Percentiles rank a stretch among this genome's conserved stretches.
Evolutionary conservation across 2,797 vertebrate genomes (phyloP).

Genomic region (Sebastes diaconus): DNA sequence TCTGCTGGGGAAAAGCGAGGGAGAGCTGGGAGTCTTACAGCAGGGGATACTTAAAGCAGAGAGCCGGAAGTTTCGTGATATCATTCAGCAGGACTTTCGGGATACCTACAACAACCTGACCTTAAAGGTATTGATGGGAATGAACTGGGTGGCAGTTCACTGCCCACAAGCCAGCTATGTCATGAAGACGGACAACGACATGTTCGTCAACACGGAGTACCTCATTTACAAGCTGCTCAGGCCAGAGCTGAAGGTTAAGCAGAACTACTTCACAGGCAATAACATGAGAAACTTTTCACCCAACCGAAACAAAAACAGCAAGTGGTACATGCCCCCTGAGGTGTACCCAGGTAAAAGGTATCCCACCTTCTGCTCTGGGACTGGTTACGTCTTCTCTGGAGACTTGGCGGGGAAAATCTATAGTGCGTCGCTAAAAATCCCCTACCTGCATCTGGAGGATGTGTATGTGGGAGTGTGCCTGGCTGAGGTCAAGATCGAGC

Average conservation of each 20-base stretch:
- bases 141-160: conserved; percentile 95
- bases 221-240: conserved; percentile 92
- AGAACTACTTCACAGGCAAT: conserved; percentile 94
- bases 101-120: conserved; percentile 97
- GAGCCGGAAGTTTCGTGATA: conserved; percentile 88
- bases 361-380: conserved; percentile 98
- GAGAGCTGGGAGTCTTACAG: conserved; percentile 74
- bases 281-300: conserved; percentile 93
- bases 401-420: conserved; percentile 93
- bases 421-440: conserved; percentile 86
- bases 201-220: conserved; percentile 98
- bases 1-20: conserved; percentile 86
- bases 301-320: conserved; percentile 93
- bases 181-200: conserved; percentile 99
- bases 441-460: conserved; percentile 92
- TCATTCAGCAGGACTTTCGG: conserved; percentile 94
- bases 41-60: conserved; percentile 89
- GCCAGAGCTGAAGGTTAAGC: conserved; percentile 85
- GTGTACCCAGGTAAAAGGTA: conserved; percentile 91
- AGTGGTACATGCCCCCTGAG: conserved; percentile 97
- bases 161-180: conserved; percentile 89
- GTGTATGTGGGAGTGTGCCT: conserved; percentile 96
- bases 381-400: conserved; percentile 96
- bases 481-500: conserved; percentile 90
- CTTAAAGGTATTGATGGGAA: conserved; percentile 97